Evolutionary conservation across 2,113 vertebrate species (phyloP).

Genomic region (Propithecus coquereli): DNA sequence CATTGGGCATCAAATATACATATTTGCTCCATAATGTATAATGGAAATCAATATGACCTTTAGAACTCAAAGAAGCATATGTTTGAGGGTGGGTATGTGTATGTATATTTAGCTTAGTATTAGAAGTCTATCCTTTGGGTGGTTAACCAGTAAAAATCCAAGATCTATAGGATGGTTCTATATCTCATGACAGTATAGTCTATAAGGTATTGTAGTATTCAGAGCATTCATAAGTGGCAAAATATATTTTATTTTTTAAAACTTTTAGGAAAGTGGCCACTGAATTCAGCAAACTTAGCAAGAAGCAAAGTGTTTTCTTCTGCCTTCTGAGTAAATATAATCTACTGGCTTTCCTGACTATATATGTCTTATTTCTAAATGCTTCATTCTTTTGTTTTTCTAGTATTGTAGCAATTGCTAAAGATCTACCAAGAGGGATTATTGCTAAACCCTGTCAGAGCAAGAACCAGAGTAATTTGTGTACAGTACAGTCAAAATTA

Average conservation of each 20-base stretch:
- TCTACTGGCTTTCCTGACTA: not conserved
- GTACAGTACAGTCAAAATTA: slow-evolving; percentile 67
- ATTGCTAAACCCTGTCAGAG: slow-evolving; percentile 61
- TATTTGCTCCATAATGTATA: not conserved
- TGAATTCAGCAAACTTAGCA: not conserved
- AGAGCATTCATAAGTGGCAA: not conserved
- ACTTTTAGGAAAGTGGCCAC: not conserved
- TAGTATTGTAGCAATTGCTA: slow-evolving; percentile 48
- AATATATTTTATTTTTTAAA: not conserved
- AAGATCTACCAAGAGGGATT: slow-evolving; percentile 74
- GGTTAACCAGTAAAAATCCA: not conserved
- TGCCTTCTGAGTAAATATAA: not conserved
- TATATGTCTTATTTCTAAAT: slow-evolving; percentile 35
- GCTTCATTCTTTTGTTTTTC: slow-evolving; percentile 49
- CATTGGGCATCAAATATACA: not conserved
- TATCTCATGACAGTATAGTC: not conserved
- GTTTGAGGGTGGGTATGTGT: not conserved
- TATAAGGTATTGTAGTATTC: not conserved
- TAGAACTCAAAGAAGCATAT: not conserved
- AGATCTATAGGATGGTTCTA: not conserved
- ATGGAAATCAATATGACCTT: not conserved
- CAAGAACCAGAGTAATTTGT: slow-evolving; percentile 60
- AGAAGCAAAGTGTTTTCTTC: not conserved
- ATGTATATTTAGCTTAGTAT: not conserved
- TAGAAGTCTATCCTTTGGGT: not conserved